phyloP scores from a whole-genome alignment of 2,888 invertebrate genomes.

The Nipponacmea schrenckii region DNA sequence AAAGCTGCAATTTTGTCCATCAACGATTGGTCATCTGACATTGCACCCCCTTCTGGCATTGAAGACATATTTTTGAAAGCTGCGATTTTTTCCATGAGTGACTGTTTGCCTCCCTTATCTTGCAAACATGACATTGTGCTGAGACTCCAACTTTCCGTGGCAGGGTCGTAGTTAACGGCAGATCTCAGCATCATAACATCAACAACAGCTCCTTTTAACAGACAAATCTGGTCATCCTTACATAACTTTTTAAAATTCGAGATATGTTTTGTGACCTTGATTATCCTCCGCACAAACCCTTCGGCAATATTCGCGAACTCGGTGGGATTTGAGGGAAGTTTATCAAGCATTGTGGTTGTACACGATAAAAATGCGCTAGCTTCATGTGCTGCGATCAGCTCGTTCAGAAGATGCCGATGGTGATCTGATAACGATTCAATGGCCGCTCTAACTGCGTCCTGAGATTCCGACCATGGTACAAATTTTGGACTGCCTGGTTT shows the following conservation, averaged over 20 bases:
- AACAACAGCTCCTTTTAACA: conserved; percentile 68
- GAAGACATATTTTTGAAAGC: too few relatives aligned
- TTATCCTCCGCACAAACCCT: conserved; percentile 71
- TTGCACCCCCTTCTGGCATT: too few relatives aligned
- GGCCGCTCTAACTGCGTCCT: conserved; percentile 33
- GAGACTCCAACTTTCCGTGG: conserved; percentile 54
- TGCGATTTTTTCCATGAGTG: too few relatives aligned
- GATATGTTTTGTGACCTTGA: conserved; percentile 79
- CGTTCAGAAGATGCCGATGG: conserved; percentile 38
- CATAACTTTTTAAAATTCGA: conserved; percentile 89
- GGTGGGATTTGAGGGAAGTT: conserved; percentile 44
- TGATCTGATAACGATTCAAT: conserved; percentile 31
- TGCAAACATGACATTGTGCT: conserved; percentile 44
- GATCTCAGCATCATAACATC: conserved; percentile 64
- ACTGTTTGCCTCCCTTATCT: too few relatives aligned
- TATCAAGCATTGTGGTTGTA: conserved; percentile 42
- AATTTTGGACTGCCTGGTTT: conserved; percentile 1
- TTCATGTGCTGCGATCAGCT: conserved; percentile 49
- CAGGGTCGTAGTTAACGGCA: conserved; percentile 57
- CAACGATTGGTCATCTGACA: too few relatives aligned
- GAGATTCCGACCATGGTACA: conserved; percentile 41
- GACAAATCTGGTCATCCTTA: conserved; percentile 89
- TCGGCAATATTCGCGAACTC: conserved; percentile 64
- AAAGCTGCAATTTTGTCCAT: too few relatives aligned
- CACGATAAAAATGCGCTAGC: conserved; percentile 47